Evolutionary conservation across 1,140 invertebrate genomes (phyloP), one percentile per base, ranked within the genome.

Genomic region (Neodiprion virginianus): DNA sequence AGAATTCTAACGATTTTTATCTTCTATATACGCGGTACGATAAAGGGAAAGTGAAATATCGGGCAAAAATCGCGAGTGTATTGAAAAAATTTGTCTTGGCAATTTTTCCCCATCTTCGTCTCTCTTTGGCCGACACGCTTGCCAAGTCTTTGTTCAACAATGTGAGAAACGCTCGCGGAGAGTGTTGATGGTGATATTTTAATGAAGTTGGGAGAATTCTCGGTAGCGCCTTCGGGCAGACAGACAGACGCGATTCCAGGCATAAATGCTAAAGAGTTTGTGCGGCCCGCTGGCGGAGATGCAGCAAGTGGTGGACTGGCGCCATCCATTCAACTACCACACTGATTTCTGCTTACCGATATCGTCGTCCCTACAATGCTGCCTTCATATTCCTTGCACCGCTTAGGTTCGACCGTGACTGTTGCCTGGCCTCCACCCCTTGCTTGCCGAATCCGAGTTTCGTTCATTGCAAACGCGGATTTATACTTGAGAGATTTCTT

Each of bases 311-410:
- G 75, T 75, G 73, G 76, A 85, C 53, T 61, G 85, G 84, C 86
- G 84, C 85, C 86, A 86, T 81, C 81, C 85, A 85, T 61, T 61
- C 53, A 61, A 61, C 53, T 61, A 79, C 53, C 8, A 79, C 28
- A 40, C 85, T 86, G 87, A 88, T 88, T 87, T 88, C 86, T 84
- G 80, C 87, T 88, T 83, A 88, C 79, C 79, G 86, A 88, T 87
- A 87, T 84, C 85, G 79, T 79, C 53, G 11, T 17, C 28, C 82
- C 79, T 72, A 87, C 86, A 88, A 87, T 86, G 86, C 83, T 80
- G 82, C 85, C 83, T 88, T 88, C 84, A 88, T 88, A 82, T 83
- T 47, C 61, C 28, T 40, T 40, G 28, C 69, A 61, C 67, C 17
- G 61, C 61, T 65, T 5, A 14, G 12, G 17, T 7, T 5, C 12